Evolutionary conservation across 2,888 invertebrate genomes (phyloP), one percentile per base, ranked within the genome.

Genomic region (Sclerodermus sp.): DNA sequence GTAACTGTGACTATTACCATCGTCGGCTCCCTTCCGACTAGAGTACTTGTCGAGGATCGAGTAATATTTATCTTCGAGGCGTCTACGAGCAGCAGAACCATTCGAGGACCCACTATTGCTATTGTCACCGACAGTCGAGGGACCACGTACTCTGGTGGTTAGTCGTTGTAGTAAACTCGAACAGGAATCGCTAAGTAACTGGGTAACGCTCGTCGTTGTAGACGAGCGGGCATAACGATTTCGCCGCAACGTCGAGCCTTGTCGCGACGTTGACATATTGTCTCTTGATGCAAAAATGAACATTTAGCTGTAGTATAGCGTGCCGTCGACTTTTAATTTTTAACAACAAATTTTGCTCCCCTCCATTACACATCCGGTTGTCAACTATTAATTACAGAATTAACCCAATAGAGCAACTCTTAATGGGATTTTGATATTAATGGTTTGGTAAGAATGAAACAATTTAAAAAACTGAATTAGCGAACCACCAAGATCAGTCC

Each of bases 151-250:
- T 58, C 89, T 84, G 31, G 87, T 88, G 8, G 85, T 83, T 68
- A 93, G 82, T 62, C 91, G 84, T 75, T 91, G 91, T 68, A 93
- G 84, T 62, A 93, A 83, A 79, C 86, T 93, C 70, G 90, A 89
- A 79, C 91, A 93, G 66, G 92, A 91, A 76, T 93, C 93, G 64
- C 88, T 89, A 66, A 93, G 81, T 69, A 93, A 81, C 79, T 93
- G 93, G 59, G 91, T 89, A 66, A 93, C 91, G 80, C 91, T 92
- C 42, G 87, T 84, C 45, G 87, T 86, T 42, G 87, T 86, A 52
- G 89, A 88, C 45, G 92, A 90, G 57, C 93, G 86, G 61, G 87
- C 83, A 79, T 92, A 91, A 61, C 91, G 85, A 73, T 84, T 85
- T 62, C 87, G 84, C 56, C 86, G 83, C 14, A 48, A 45, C 34